Evolutionary conservation across 92 coral and sea anemone species (phyloP).

Genomic region (Bergia sp.): DNA sequence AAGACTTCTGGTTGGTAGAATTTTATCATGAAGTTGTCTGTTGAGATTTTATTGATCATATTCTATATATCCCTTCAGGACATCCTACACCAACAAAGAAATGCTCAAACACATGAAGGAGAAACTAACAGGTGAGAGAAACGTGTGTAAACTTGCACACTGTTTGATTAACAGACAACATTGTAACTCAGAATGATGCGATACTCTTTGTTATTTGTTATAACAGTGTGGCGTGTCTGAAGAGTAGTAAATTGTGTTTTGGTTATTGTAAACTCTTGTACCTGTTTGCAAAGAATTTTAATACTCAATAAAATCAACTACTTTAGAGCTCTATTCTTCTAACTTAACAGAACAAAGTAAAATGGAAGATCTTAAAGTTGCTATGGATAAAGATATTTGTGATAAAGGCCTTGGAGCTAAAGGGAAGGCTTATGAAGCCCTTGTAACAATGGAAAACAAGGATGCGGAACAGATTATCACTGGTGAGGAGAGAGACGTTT

Average conservation of each 20-base stretch:
- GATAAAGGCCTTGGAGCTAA: not conserved
- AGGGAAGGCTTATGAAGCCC: not conserved
- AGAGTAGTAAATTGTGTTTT: no score
- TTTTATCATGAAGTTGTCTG: not conserved
- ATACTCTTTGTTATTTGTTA: no score
- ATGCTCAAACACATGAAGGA: slow-evolving; percentile 81
- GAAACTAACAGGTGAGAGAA: slow-evolving; percentile 1
- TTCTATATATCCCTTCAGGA: slow-evolving; percentile 52
- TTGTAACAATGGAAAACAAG: slow-evolving; percentile 1
- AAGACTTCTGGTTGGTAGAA: not conserved
- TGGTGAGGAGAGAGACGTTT: not conserved
- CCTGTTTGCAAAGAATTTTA: not conserved
- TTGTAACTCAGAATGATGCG: not conserved
- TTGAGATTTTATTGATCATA: not conserved
- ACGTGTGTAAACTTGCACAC: not conserved
- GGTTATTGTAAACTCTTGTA: not conserved
- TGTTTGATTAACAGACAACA: no score
- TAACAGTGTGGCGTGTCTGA: no score
- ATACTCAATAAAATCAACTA: not conserved
- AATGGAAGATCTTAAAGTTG: slow-evolving; percentile 28
- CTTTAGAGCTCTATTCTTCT: no score
- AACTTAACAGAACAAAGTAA: slow-evolving; percentile 20
- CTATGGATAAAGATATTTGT: slow-evolving; percentile 28
- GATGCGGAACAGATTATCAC: not conserved
- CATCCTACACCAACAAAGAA: slow-evolving; percentile 79